Conservation (phyloP, 2,113 vertebrate genomes). For the Dipodomys ordii region DNA sequence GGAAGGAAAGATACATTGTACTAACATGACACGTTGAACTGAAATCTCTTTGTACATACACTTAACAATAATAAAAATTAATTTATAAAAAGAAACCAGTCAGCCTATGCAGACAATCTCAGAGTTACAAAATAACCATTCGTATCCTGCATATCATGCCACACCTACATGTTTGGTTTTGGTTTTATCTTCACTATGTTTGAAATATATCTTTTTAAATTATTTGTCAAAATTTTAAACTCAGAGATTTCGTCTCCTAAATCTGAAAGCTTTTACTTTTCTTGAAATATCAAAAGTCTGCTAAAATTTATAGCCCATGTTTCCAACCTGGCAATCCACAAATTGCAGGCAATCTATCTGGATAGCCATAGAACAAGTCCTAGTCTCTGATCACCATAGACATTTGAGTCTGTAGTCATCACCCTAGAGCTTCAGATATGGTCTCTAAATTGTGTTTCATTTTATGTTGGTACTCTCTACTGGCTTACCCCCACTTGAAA, state of each 20-base stretch:
- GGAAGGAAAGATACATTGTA: too few species aligned
- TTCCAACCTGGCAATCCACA: not conserved
- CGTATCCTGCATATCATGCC: not conserved
- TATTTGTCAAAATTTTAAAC: slow-evolving; percentile 40
- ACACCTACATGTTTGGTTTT: not conserved
- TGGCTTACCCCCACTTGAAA: not conserved
- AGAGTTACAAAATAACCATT: not conserved
- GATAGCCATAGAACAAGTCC: not conserved
- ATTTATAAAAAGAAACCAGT: not conserved
- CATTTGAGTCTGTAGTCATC: not conserved
- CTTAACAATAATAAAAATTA: too few species aligned
- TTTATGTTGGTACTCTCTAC: slow-evolving; percentile 11
- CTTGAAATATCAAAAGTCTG: not conserved
- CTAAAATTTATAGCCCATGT: not conserved
- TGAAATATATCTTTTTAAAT: slow-evolving; percentile 20
- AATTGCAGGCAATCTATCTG: not conserved
- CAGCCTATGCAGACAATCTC: not conserved
- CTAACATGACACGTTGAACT: too few species aligned
- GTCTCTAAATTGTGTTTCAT: not conserved
- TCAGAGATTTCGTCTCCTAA: slow-evolving; percentile 24
- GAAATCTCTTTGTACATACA: too few species aligned
- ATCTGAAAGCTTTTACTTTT: not conserved
- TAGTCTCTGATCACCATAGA: not conserved
- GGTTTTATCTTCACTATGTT: not conserved
- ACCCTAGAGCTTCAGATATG: not conserved